Base-by-base conservation (phyloP, 2,113 vertebrate genomes). In the Loxodonta africana region DNA sequence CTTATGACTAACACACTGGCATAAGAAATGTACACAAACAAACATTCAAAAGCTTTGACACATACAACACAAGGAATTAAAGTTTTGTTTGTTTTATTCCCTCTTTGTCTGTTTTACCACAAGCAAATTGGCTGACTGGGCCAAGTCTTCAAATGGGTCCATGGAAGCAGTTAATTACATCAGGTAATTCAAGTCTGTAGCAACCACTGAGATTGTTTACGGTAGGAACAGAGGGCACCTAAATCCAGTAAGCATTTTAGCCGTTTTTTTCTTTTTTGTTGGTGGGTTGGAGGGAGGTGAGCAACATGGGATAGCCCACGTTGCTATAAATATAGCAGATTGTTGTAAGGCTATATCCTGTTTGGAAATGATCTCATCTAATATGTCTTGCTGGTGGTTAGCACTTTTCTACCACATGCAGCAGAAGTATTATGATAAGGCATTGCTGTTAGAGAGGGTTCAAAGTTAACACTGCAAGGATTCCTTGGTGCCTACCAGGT, bases 341-440 rank as follows among this genome's bases (percentile, higher is more conserved):
- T 96, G 95, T 97, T 98, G 95, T 87, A 96, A 97, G 86, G 92
- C 97, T 96, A 69, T 96, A 98, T 99, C 99, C 98, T 99, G 99
- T 98, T 98, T 99, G 98, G 98, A 98, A 98, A 91, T 98, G 98
- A 98, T 91, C 96, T 99, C 98, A 98, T 98, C 91, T 60, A 78
- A 76, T 37, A 69, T 81, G 97, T 97, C 98, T 95, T 95, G 83
- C 98, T 98, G 87, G 98, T 89, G 98, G 98, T 99, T 98, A 98
- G 98, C 91, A 94, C 93, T 95, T 90, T 97, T 93, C 67, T 95
- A 97, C 96, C 96, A 44, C 83, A 63, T 33, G 18, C 77, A 84
- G 87, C 98, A 69, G 95, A 95, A 83, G 51, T 82, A 94, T 96
- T 83, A 23, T 83, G 94, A 84, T 53, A 93, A 30, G 30, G 53